Percentiles rank a stretch among this genome's conserved stretches.
These are phyloP conservation scores for Epiblema foenella DNA, from an alignment of 2,888 invertebrate species.

Conservation along the genomic window DNA sequence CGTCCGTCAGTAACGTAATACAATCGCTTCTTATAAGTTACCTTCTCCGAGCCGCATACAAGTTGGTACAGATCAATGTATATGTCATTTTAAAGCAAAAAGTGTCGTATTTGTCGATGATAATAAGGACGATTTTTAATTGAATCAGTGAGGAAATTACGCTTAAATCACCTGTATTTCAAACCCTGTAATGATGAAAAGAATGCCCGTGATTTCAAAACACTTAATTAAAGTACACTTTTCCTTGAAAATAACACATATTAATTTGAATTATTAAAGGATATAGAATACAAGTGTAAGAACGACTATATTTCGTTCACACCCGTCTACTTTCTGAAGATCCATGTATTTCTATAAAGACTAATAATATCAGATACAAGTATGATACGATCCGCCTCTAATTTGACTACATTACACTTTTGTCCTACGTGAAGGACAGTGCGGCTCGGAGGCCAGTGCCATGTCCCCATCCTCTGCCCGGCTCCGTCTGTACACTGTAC, in stretches of 20 bases:
- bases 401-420: not conserved
- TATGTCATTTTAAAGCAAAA: too few relatives aligned
- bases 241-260: not conserved
- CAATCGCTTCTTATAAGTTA: constrained; percentile 14
- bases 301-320: too few relatives aligned
- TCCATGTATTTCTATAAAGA: not conserved
- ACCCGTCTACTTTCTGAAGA: too few relatives aligned
- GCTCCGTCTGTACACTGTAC: constrained; percentile 16
- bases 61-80: not conserved
- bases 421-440: constrained; percentile 2
- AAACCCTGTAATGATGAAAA: too few relatives aligned
- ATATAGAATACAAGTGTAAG: not conserved
- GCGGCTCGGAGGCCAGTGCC: constrained; percentile 30
- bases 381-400: not conserved
- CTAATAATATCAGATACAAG: not conserved
- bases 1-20: not conserved
- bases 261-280: not conserved
- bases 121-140: too few relatives aligned
- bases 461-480: constrained; percentile 21
- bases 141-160: too few relatives aligned
- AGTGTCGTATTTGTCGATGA: too few relatives aligned
- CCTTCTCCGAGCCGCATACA: constrained; percentile 26
- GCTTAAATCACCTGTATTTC: too few relatives aligned
- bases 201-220: too few relatives aligned
- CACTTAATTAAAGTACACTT: too few relatives aligned